A percentile compares a stretch with the other conserved stretches of the same genome.
phyloP scores from a whole-genome alignment of 2,888 invertebrate species.

The Pollenia angustigena region DNA sequence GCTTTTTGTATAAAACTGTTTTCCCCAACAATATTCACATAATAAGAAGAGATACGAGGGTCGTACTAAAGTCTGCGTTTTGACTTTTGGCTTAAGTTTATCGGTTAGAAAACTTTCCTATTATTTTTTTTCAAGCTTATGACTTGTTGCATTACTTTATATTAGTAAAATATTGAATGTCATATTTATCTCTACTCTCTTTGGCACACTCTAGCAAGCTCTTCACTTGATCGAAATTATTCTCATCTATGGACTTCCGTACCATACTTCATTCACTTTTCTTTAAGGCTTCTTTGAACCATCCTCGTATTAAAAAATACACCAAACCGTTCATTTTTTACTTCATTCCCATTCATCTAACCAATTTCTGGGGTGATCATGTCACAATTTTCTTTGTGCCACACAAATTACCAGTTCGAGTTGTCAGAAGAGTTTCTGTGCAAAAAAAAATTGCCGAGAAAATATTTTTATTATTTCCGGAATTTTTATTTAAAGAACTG shows the following conservation, averaged over 20 bases:
- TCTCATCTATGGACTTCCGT: no score
- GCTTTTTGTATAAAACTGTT: conserved; percentile 51
- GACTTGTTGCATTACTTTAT: no score
- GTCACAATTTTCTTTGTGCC: conserved; percentile 64
- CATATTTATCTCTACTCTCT: no score
- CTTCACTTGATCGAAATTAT: no score
- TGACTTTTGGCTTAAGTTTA: no score
- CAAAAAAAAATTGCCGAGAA: no score
- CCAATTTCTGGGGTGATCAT: conserved; percentile 72
- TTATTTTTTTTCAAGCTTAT: no score
- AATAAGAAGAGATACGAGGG: conserved; percentile 45
- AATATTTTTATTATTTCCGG: no score
- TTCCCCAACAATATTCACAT: conserved; percentile 54
- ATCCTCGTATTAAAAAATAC: conserved; percentile 39
- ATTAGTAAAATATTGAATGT: no score
- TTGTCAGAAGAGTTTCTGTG: background rate
- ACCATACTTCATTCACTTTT: background rate
- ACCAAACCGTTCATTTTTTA: conserved; percentile 32
- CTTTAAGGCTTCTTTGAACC: background rate
- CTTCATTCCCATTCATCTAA: conserved; percentile 45
- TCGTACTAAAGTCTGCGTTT: background rate
- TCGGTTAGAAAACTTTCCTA: no score
- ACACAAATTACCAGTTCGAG: conserved; percentile 35
- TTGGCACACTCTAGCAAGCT: no score
- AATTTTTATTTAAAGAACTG: no score